phyloP scores from a whole-genome alignment of 2,888 invertebrate species.

The Limnephilus rhombicus region DNA sequence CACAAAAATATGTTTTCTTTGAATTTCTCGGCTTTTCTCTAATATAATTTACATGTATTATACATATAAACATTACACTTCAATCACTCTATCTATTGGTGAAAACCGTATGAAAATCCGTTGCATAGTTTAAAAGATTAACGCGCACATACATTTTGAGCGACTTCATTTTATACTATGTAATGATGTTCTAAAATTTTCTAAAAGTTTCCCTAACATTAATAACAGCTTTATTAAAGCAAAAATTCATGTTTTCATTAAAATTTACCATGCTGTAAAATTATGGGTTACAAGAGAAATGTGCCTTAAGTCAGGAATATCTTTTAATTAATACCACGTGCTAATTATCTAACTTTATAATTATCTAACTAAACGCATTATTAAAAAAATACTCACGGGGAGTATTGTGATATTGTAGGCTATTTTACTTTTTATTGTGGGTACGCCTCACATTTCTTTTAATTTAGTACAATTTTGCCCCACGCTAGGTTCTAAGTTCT shows the following conservation, averaged over 20 bases:
- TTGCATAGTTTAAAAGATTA: too few species aligned
- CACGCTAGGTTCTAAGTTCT: conserved; percentile 6
- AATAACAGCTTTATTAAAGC: background rate
- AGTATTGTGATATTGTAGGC: conserved; percentile 18
- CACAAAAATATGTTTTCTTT: too few species aligned
- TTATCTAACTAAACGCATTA: conserved; percentile 30
- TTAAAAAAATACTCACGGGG: conserved; percentile 26
- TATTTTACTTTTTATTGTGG: conserved; percentile 39
- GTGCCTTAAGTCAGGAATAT: conserved; percentile 26
- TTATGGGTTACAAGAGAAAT: background rate
- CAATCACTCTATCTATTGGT: too few species aligned
- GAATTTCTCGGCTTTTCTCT: too few species aligned
- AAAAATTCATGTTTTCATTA: background rate
- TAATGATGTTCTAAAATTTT: background rate
- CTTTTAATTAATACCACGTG: conserved; percentile 24
- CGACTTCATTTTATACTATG: too few species aligned
- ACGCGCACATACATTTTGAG: too few species aligned
- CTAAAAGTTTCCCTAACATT: background rate
- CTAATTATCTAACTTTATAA: conserved; percentile 8
- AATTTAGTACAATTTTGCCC: conserved; percentile 28
- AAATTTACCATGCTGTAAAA: background rate
- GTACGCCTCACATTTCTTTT: conserved; percentile 41
- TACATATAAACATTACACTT: too few species aligned
- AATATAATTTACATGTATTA: too few species aligned
- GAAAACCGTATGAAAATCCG: too few species aligned